Base-by-base conservation (phyloP, 2,113 vertebrate species). In the Hemiscyllium ocellatum region DNA sequence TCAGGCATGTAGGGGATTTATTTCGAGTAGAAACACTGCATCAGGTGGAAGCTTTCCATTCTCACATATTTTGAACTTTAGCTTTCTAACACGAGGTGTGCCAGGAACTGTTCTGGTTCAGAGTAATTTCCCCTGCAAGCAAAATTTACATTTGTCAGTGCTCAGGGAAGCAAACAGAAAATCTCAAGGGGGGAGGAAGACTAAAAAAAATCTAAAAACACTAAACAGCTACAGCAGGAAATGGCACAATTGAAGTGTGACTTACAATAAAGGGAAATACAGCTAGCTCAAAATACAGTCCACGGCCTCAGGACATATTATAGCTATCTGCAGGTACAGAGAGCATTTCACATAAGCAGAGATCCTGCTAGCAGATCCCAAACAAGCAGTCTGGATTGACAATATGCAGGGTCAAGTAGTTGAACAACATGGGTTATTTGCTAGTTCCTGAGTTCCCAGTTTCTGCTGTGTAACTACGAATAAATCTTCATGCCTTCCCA, bases 61-160 rank as follows among this genome's bases (percentile, higher is more conserved):
- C n/a, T 90, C 87, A 90, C 29, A 61, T n/a, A n/a, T 65, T 89
- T 65, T 90, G 56, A 29, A 90, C 87, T 90, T 52, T 52, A 90
- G 19, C 61, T 66, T 61, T 37, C 37, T 5, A 37, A 15, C 33
- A 37, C 1, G 20, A 37, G 1, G 33, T 6, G 19, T 93, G 65
- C 37, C 33, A n/a, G 15, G 89, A 37, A 93, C 33, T 93, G 37
- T 20, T 15, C 89, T 66, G 37, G 61, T 19, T 17, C 65, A 19
- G 56, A 93, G 37, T 93, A n/a, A 66, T 37, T 87, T 65, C n/a
- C 61, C 56, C 50, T 65, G 13, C 2, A 61, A 66, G 61, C 15
- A 66, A 93, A 66, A 93, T 37, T 93, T 93, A 66, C 56, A 66
- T 93, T 20, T 65, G 33, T 66, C 61, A n/a, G 7, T n/a, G 56